Evolutionary conservation across 1,140 invertebrate genomes (phyloP).

Genomic region (Megalonaias nervosa): DNA sequence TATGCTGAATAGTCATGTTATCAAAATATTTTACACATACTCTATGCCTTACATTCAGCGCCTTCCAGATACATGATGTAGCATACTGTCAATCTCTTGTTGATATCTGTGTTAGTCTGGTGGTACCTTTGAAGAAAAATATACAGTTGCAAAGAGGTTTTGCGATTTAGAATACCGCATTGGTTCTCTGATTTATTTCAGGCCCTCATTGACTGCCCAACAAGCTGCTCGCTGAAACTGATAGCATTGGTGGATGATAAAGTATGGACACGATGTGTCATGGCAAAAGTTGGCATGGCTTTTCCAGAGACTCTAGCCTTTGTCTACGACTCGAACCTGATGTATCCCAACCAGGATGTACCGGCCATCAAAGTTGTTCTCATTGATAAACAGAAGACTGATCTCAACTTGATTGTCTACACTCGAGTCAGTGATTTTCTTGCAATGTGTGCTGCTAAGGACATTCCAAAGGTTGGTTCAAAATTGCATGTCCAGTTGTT

Average conservation of each 20-base stretch:
- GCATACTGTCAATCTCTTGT: no score
- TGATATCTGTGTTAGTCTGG: no score
- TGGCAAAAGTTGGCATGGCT: slow-evolving; percentile 37
- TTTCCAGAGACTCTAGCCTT: slow-evolving; percentile 47
- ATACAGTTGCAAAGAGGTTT: no score
- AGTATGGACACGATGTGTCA: slow-evolving; percentile 42
- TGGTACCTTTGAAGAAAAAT: no score
- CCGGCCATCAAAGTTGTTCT: slow-evolving; percentile 9
- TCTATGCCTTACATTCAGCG: no score
- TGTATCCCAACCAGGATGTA: slow-evolving; percentile 7
- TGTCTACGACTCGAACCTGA: slow-evolving; percentile 10
- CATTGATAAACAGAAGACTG: neutral
- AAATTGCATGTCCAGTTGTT: neutral
- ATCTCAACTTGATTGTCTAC: neutral
- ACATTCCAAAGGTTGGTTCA: neutral
- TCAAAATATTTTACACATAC: no score
- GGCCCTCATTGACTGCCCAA: slow-evolving; percentile 42
- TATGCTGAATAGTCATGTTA: no score
- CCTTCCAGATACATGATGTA: no score
- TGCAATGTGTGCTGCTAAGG: neutral
- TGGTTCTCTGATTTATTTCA: no score
- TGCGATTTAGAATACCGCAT: no score
- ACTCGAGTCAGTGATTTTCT: slow-evolving; percentile 12
- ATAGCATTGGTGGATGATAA: slow-evolving; percentile 46
- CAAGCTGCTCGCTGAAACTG: slow-evolving; percentile 45